phyloP scores from a whole-genome alignment of 2,797 vertebrate genomes.

The Neosalanx taihuensis region DNA sequence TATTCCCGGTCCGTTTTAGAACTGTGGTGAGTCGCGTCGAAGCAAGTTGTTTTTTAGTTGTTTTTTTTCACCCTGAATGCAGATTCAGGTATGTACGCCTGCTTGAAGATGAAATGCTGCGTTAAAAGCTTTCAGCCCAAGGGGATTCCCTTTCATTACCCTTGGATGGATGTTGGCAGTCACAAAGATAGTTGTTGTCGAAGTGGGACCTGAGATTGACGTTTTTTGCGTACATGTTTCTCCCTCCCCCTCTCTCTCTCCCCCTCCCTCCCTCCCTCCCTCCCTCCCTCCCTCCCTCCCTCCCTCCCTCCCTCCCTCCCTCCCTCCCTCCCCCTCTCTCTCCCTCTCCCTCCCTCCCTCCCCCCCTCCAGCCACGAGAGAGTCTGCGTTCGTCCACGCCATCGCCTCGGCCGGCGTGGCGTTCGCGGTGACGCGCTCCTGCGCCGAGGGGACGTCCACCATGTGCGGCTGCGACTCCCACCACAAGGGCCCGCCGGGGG shows the following conservation, averaged over 20 bases:
- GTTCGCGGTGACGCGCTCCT: constrained; percentile 92
- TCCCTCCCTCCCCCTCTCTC: background rate
- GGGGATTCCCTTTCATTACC: constrained; percentile 43
- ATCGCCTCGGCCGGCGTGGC: constrained; percentile 95
- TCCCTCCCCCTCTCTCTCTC: constrained; percentile 3
- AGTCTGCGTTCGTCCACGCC: constrained; percentile 95
- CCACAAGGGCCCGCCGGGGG: constrained; percentile 91
- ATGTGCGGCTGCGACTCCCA: constrained; percentile 96
- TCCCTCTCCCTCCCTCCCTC: constrained; percentile 27
- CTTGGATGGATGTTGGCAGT: constrained; percentile 54
- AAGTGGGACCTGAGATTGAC: constrained; percentile 45
- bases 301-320: background rate
- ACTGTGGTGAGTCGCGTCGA: constrained; percentile 3
- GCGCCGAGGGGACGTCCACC: constrained; percentile 88
- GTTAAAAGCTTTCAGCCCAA: constrained; percentile 55
- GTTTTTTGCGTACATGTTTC: background rate
- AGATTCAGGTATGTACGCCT: constrained; percentile 14
- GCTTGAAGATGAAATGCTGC: constrained; percentile 42
- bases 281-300: background rate
- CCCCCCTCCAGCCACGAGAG: constrained; percentile 83
- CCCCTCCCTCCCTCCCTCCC: background rate
- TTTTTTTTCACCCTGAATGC: background rate
- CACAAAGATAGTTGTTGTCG: constrained; percentile 25
- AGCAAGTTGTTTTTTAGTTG: too few species aligned
- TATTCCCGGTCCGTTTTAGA: background rate